Evolutionary conservation across 2,113 vertebrate species (phyloP).

Genomic region (Pipa parva): DNA sequence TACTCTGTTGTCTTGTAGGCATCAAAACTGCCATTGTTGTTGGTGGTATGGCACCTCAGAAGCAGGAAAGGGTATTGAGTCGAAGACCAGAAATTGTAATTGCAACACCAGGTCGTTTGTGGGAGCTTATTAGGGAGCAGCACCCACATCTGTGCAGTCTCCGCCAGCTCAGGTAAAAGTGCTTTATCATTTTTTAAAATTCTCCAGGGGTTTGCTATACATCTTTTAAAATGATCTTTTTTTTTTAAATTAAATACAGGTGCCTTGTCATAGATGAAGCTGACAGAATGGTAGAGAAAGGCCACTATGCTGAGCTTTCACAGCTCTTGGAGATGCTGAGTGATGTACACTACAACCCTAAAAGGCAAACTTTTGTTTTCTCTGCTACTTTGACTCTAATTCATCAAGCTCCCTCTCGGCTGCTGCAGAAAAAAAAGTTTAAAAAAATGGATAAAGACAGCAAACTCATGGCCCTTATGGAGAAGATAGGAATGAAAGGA

Average conservation of each 20-base stretch:
- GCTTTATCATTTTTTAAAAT: background rate
- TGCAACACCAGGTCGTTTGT: constrained; percentile 90
- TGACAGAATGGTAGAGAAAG: constrained; percentile 92
- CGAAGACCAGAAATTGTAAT: constrained; percentile 85
- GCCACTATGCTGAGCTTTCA: constrained; percentile 90
- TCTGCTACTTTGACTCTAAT: constrained; percentile 90
- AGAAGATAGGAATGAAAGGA: constrained; percentile 83
- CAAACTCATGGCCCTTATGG: constrained; percentile 82
- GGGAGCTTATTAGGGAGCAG: constrained; percentile 85
- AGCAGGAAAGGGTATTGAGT: constrained; percentile 82
- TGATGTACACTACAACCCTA: constrained; percentile 78
- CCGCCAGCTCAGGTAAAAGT: constrained; percentile 73
- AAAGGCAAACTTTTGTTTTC: constrained; percentile 89
- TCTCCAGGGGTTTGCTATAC: too few relatives aligned
- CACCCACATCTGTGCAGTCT: constrained; percentile 84
- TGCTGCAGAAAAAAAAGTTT: constrained; percentile 80
- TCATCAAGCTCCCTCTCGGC: constrained; percentile 72
- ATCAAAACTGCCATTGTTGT: constrained; percentile 86
- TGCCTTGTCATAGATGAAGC: constrained; percentile 96
- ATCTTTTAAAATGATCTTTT: too few relatives aligned
- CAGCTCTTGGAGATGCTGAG: constrained; percentile 85
- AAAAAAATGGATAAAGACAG: constrained; percentile 73
- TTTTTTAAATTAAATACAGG: constrained; percentile 68
- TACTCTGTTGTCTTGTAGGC: too few relatives aligned
- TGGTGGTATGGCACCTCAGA: constrained; percentile 90